Conservation (phyloP, 2,113 vertebrate species). For the Psittacula cyanocephala region DNA sequence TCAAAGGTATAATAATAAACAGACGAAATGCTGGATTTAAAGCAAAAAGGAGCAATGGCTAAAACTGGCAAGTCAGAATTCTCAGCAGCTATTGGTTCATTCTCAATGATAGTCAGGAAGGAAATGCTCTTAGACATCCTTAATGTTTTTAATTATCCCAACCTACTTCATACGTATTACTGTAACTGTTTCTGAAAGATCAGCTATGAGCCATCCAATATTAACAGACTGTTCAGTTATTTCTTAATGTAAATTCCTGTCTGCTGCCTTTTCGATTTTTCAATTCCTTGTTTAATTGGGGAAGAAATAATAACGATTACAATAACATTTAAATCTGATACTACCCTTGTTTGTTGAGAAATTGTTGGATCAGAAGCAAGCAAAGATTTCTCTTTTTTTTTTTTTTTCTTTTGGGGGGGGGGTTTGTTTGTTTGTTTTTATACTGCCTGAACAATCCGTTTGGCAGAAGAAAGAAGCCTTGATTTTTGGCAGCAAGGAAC, state of each 20-base stretch:
- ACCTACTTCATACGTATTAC: background rate
- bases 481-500: background rate
- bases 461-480: background rate
- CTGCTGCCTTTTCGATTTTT: background rate
- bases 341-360: background rate
- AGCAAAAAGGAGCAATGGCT: background rate
- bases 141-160: background rate
- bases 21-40: background rate
- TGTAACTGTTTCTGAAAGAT: background rate
- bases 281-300: background rate
- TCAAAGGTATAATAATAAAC: background rate
- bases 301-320: background rate
- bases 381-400: background rate
- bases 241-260: background rate
- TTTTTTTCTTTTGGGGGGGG: background rate
- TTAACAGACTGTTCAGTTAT: background rate
- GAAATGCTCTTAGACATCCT: background rate
- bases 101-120: background rate
- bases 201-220: background rate
- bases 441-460: background rate
- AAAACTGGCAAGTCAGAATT: background rate
- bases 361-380: background rate
- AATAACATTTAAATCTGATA: background rate
- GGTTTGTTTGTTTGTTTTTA: background rate
- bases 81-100: background rate